Evolutionary conservation across 2,888 invertebrate genomes (phyloP), one percentile per base, ranked within the genome.

Genomic region (Sinentomon sp.): DNA sequence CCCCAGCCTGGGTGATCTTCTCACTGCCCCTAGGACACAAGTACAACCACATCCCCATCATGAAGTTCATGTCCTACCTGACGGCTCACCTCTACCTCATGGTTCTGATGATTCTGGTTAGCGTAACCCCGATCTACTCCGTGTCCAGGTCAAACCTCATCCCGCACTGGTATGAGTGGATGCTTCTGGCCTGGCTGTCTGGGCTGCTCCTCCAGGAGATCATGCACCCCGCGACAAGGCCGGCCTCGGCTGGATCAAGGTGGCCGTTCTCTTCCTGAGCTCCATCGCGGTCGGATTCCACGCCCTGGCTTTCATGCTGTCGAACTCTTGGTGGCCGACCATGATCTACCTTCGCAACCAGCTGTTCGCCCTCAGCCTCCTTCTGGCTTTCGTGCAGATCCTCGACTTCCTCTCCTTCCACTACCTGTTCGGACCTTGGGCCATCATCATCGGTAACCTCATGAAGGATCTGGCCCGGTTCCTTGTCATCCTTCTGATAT

Each of bases 391-490:
- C 57, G 87, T 97, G 30, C 89, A 94, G 58, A 82, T 94, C 48
- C 61, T 94, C 49, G 85, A 87, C 59, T 99, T 97, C 54, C 60
- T 99, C 30, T 92, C 92, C 17, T 97, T 99, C 53, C 97, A 99
- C 55, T 87, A 97, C 56, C 63, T 99, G 14, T 99, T 99, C 52
- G 97, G 97, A 28, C 97, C 97, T 0, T 99, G 97, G 97, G 94
- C 94, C 20, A 97, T 99, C 50, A 99, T 99, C 53, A 99, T 99
- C 48, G 80, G 92, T 16, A 78, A 82, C 54, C 60, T 82, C 34
- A 73, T 82, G 67, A 82, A 82, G 25, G 87, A 89, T 54, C 61
- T 89, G 44, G 80, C 80, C n/a, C 63, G 87, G 50, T 99, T 99
- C 55, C 64, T 99, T 40, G 92, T 94, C 28, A 94, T 99, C 17